These are phyloP conservation scores for Ciconia stormi DNA, from an alignment of 2,113 vertebrate genomes.

Conservation along the genomic window DNA sequence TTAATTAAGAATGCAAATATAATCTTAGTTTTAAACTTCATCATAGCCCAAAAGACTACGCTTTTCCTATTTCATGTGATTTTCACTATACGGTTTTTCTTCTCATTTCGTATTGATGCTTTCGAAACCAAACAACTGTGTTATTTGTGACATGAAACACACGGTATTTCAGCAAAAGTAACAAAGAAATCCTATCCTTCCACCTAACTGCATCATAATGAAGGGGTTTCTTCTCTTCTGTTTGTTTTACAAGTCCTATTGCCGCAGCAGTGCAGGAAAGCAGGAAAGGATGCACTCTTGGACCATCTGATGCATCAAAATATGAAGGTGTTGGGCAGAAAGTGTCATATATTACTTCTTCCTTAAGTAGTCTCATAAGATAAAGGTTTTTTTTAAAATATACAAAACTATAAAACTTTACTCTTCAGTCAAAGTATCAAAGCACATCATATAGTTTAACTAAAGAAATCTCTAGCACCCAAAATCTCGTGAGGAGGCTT, in stretches of 20 bases:
- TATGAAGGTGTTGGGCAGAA: not conserved
- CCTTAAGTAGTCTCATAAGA: not conserved
- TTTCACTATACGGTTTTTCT: not conserved
- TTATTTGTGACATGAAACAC: not conserved
- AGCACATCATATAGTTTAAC: not conserved
- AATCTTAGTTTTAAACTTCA: not conserved
- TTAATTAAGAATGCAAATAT: not conserved
- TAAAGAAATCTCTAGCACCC: not conserved
- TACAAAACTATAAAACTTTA: not conserved
- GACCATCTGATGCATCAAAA: not conserved
- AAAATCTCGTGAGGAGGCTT: not conserved
- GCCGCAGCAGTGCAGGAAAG: not conserved
- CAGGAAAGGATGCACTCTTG: not conserved
- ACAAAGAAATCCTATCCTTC: not conserved
- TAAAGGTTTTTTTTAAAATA: rapidly evolving
- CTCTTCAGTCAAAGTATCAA: not conserved
- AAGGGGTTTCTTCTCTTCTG: not conserved
- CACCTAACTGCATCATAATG: not conserved
- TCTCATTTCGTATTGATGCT: not conserved
- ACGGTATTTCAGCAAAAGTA: not conserved
- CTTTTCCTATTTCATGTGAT: not conserved
- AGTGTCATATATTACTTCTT: not conserved
- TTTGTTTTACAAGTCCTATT: not conserved
- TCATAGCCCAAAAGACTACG: not conserved
- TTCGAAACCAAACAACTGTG: not conserved